Evolutionary conservation across 2,113 vertebrate species (phyloP), one percentile per base, ranked within the genome.

Genomic region (Lanius ludovicianus): DNA sequence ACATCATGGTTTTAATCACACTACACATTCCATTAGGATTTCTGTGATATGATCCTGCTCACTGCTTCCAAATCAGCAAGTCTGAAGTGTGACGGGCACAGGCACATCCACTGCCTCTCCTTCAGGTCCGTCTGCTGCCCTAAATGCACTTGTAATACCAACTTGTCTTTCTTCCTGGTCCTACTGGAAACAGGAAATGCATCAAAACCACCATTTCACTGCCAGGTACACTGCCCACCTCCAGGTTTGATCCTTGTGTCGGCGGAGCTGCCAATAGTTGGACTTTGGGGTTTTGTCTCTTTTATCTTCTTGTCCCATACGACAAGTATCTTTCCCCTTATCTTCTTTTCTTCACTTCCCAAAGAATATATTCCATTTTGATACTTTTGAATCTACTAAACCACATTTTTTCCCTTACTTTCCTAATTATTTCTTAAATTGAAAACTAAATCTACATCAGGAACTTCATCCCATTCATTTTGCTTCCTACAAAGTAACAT

Each of bases 91-190:
- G 59, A 13, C 2, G 1, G 8, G 42, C 17, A 9, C 35, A 9
- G 13, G 59, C 57, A 27, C 67, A 3, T 5, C 31, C 85, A 4
- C 41, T 7, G 5, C 24, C 50, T 25, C 30, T 37, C 30, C 56
- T 42, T 23, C 16, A 10, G 22, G 17, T 9, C 25, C 50, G 0
- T 8, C 59, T 49, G 21, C 42, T 50, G 50, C 44, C 42, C 59
- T 4, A 2, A 42, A 25, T 2, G 41, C 47, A 65, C 11, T 12
- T 4, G 13, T 6, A 8, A 1, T 0, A 2, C n/a, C 1, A 0
- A 6, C 6, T 35, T 1, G 0, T 9, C 50, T 13, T 42, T 23
- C 35, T 15, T 31, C 60, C 33, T 13, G 27, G 2, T 23, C 37
- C 44, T 27, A 0, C 37, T 28, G 52, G 59, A 10, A 28, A 10